Conservation (phyloP, 2,113 vertebrate genomes). For the Chrysemys picta region DNA sequence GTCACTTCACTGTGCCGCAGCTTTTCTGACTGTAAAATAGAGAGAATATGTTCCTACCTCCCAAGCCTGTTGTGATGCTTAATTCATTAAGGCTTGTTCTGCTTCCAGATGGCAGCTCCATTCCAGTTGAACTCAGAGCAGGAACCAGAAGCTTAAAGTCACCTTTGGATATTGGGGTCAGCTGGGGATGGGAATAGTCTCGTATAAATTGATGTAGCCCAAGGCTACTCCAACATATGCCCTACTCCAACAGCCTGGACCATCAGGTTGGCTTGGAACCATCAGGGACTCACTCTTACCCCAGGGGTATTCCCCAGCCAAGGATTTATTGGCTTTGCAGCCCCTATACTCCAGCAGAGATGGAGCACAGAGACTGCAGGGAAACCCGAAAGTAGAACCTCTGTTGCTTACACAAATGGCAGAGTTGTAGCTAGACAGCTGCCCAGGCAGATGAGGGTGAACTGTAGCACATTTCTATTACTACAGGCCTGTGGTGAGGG, state of each 20-base stretch:
- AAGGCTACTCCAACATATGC: accelerated
- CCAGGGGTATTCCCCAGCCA: not conserved
- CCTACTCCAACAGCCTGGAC: accelerated
- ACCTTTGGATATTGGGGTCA: not conserved
- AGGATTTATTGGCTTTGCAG: not conserved
- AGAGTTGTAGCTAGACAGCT: conserved; percentile 68
- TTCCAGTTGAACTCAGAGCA: not conserved
- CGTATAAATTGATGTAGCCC: not conserved
- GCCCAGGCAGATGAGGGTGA: conserved; percentile 73
- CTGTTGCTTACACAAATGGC: conserved; percentile 46
- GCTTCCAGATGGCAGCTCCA: accelerated
- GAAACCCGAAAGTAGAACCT: not conserved
- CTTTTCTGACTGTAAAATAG: not conserved
- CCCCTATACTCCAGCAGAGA: accelerated
- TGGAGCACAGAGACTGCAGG: not conserved
- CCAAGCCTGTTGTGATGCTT: not conserved
- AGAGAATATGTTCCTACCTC: not conserved
- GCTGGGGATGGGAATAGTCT: not conserved
- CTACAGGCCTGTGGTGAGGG: conserved; percentile 63
- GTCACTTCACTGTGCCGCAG: not conserved
- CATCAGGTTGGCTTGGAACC: not conserved
- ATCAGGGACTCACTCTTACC: accelerated
- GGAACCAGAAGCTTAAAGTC: not conserved
- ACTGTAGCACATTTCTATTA: conserved; percentile 63
- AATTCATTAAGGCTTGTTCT: not conserved